Evolutionary conservation across 2,888 invertebrate species (phyloP), one percentile per base, ranked within the genome.

Genomic region (Euphydryas editha): DNA sequence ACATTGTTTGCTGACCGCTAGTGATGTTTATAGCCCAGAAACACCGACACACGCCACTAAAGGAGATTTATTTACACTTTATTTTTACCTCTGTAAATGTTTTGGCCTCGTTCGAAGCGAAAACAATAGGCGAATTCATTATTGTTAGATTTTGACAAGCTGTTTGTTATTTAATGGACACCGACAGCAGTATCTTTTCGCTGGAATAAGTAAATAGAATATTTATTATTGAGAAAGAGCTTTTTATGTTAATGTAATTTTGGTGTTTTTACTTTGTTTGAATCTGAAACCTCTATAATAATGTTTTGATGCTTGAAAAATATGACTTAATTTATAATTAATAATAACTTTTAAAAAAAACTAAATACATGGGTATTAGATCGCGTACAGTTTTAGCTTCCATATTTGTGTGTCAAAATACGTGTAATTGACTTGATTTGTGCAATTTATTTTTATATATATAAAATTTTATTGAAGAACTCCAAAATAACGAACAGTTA

Each of bases 1-100:
- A 82, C 82, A 81, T 85, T 86, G 86, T 86, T 83, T 83, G 81
- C 78, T 85, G 86, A 84, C 87, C 85, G 78, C 78, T 73, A 78
- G 69, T 77, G 81, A 80, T 85, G 83, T 86, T 86, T 87, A 87
- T 84, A 76, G 83, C 79, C 79, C 76, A 81, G 81, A 79, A 78
- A 78, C 78, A 82, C 80, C 80, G 81, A 77, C 80, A 72, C 75
- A 70, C 70, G 75, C 74, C 76, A 78, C 75, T 80, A 77, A 77
- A 79, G 70, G 72, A 79, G 80, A 81, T 81, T 80, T 81, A 81
- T 80, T 76, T 77, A 81, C 82, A 81, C 82, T 83, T 82, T 81
- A 80, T 82, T 81, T 78, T 76, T 72, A 72, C 72, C 65, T 69
- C 72, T 71, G 65, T 68, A 74, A 74, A 76, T 77, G 62, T 62